Evolutionary conservation across 2,888 invertebrate species (phyloP).

Genomic region (Rotaria sp.): DNA sequence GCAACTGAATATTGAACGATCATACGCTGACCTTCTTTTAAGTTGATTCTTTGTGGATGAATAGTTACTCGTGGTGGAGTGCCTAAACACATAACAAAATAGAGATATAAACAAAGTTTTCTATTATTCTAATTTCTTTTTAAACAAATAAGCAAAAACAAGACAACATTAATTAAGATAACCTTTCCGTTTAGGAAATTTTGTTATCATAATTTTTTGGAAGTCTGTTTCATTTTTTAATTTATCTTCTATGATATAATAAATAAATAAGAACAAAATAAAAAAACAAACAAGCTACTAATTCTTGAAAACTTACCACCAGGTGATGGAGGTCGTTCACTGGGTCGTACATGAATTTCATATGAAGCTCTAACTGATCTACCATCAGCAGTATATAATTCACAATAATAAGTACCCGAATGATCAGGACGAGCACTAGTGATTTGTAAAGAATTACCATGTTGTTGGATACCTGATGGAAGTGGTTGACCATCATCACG

Average conservation of each 20-base stretch:
- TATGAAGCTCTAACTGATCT: not conserved
- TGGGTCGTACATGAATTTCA: not conserved
- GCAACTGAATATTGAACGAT: slow-evolving; percentile 17
- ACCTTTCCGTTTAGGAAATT: not conserved
- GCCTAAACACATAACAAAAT: not conserved
- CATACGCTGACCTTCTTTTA: slow-evolving; percentile 28
- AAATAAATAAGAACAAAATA: too few species aligned
- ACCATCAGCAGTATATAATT: not conserved
- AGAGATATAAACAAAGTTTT: too few species aligned
- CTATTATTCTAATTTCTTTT: not conserved
- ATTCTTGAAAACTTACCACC: not conserved
- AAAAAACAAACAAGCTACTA: too few species aligned
- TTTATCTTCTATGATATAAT: too few species aligned
- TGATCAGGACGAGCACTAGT: not conserved
- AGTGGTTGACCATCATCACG: not conserved
- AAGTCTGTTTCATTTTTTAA: too few species aligned
- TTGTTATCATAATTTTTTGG: not conserved
- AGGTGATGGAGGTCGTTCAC: not conserved
- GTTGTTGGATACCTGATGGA: not conserved
- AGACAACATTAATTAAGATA: not conserved
- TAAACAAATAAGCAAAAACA: not conserved
- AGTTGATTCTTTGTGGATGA: not conserved
- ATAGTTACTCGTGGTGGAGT: not conserved
- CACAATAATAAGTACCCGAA: not conserved
- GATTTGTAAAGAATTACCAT: not conserved